Base-by-base conservation (phyloP, 2,888 invertebrate genomes). In the Callosobruchus maculatus region DNA sequence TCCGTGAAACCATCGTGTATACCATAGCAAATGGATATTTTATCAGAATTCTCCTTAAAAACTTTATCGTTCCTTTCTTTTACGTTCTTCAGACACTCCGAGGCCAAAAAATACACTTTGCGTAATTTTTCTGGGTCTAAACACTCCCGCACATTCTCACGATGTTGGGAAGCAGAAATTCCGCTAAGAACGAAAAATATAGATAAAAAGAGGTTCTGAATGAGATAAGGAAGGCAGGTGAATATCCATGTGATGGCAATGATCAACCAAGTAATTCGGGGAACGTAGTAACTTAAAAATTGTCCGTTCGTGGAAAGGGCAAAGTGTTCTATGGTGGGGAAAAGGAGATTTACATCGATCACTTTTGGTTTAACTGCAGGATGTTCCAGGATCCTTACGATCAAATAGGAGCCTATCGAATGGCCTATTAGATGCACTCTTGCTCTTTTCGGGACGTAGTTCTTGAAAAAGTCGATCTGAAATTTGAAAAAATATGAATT, bases 341-440 rank as follows among this genome's bases (percentile, higher is more conserved):
- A 97, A 0, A 98, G 86, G 77, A 97, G 87, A 86, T 93, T 93
- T 75, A 91, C 89, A 78, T 92, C 91, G n/a, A 88, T 86, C 66
- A 94, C 84, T 80, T 89, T 89, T 30, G 87, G 81, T 81, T 89
- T 85, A 81, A 94, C 86, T 31, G 87, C 84, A 5, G 90, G 87
- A 77, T 91, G 87, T 79, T 93, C 90, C 30, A 95, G 83, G 71
- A 96, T 84, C 83, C 96, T 93, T 74, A 96, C 84, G 77, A 92
- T 90, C 82, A 97, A 92, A 91, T 96, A 96, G 72, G 93, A 91
- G 2, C 98, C 98, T 82, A 97, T 95, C 0, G 97, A 97, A 89
- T 98, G 97, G 0, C 96, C 97, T 79, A 97, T 90, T 67, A 97
- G 87, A 85, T 96, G 93, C 67, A 98, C 85, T 84, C 90, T 92